Base-by-base conservation (phyloP, 2,888 invertebrate species). In the Heliconius ethilla region DNA sequence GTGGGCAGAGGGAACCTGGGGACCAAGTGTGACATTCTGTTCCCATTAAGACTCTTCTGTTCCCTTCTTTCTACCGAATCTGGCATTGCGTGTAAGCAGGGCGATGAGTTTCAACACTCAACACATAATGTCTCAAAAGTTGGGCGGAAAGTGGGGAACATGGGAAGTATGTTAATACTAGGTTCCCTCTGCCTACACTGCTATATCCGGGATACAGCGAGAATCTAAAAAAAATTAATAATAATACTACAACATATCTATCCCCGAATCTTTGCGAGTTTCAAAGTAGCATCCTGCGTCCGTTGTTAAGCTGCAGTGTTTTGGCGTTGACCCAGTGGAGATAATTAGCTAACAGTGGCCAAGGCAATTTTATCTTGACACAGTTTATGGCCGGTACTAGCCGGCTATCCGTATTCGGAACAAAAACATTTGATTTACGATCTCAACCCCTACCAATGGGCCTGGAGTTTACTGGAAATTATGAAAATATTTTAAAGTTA, bases 381-480 rank as follows among this genome's bases (percentile, higher is more conserved):
- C 74, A 81, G 72, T 76, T 78, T 77, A 80, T 67, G 75, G 75
- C 70, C 76, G 77, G 69, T 76, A 77, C 74, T 70, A 70, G 40
- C 78, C 77, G 78, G 75, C 75, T 78, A 59, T 65, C 75, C 78
- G 77, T 72, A 77, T 77, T 77, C 75, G 66, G 75, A 75, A 77
- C 77, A 78, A 80, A 80, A 80, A 78, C 76, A 75, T 66, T 76
- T 78, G 70, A 80, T 79, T 79, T 76, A 80, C 72, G 84, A 80
- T 83, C 83, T 80, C 78, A 82, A 83, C 82, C 82, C 80, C 80
- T 77, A 78, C 73, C 75, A 82, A 84, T 82, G 83, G 83, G 84
- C 59, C 70, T 76, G 37, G 40, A 74, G 13, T 45, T 65, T 55
- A 67, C 11, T 25, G 72, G 15, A 22, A 13, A 13, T 72, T 55